These are phyloP conservation scores for Cnemophilus loriae DNA, from an alignment of 2,113 vertebrate species.

Conservation along the genomic window DNA sequence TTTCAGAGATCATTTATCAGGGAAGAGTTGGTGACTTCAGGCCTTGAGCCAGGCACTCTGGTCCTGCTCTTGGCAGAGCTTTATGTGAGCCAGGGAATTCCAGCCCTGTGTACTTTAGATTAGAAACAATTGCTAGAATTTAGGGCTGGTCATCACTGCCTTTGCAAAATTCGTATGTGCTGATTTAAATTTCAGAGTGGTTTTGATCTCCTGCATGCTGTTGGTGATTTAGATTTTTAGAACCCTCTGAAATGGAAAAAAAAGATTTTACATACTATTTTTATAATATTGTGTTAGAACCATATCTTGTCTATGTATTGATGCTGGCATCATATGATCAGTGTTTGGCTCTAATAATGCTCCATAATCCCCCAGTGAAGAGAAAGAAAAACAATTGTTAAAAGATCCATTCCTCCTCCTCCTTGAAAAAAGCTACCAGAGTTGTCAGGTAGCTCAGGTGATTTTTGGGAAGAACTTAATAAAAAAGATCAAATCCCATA, in stretches of 20 bases:
- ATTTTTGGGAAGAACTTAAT: constrained; percentile 3
- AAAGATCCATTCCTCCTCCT: not conserved
- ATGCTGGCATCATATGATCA: not conserved
- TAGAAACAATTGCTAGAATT: not conserved
- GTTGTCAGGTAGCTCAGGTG: not conserved
- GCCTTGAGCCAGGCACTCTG: not conserved
- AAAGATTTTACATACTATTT: not conserved
- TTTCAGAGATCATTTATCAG: not conserved
- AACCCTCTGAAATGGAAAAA: not conserved
- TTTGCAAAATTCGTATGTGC: not conserved
- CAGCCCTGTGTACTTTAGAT: not conserved
- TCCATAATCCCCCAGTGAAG: not conserved
- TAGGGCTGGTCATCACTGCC: not conserved
- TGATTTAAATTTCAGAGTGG: not conserved
- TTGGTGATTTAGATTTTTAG: not conserved
- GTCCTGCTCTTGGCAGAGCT: not conserved
- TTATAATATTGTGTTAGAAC: not conserved
- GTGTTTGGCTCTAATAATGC: not conserved
- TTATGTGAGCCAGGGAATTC: not conserved
- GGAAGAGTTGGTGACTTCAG: not conserved
- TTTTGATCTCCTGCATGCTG: not conserved
- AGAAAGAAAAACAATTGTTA: not conserved
- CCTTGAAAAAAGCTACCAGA: not conserved
- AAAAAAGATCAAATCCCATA: not conserved
- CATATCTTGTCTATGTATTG: rapidly evolving